A percentile compares a stretch with the other conserved stretches of the same genome.
Conservation (phyloP, 2,888 invertebrate genomes). For the Pycnomerus fuliginosus region DNA sequence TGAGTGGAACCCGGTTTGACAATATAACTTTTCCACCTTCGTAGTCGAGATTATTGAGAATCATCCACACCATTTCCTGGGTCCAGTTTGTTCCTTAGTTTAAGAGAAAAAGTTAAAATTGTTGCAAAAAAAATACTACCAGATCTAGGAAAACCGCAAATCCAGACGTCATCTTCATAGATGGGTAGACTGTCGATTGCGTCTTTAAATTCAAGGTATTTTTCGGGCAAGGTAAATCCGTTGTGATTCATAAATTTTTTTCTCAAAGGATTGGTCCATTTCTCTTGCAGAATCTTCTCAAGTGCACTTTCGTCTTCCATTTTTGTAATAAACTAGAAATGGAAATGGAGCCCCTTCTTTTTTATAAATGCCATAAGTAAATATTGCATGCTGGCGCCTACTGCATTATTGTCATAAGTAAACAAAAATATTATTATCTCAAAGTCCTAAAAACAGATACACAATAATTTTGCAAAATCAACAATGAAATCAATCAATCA, state of each 20-base stretch:
- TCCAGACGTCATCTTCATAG: conserved; percentile 56
- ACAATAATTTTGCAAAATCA: background rate
- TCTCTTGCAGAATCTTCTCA: conserved; percentile 1
- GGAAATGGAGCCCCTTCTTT: background rate
- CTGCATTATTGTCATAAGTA: background rate
- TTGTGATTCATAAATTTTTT: background rate
- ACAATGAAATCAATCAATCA: too few species aligned
- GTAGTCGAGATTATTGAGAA: conserved; percentile 63
- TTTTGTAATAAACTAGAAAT: too few species aligned
- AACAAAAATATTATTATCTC: conserved; percentile 2
- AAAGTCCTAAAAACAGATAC: background rate
- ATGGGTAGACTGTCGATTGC: conserved; percentile 2
- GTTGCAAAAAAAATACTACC: conserved; percentile 45
- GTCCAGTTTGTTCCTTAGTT: conserved; percentile 80
- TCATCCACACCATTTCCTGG: conserved; percentile 73
- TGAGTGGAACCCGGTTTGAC: conserved; percentile 67
- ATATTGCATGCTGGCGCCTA: too few species aligned
- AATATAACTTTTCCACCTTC: conserved; percentile 56
- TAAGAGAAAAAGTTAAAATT: too few species aligned
- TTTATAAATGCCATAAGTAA: background rate
- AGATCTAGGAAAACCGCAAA: conserved; percentile 59
- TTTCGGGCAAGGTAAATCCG: conserved; percentile 1
- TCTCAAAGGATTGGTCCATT: background rate
- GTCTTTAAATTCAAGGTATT: background rate
- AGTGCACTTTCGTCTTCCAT: too few species aligned